Evolutionary conservation across 2,797 vertebrate species (phyloP).

Genomic region (Phataginus tricuspis): DNA sequence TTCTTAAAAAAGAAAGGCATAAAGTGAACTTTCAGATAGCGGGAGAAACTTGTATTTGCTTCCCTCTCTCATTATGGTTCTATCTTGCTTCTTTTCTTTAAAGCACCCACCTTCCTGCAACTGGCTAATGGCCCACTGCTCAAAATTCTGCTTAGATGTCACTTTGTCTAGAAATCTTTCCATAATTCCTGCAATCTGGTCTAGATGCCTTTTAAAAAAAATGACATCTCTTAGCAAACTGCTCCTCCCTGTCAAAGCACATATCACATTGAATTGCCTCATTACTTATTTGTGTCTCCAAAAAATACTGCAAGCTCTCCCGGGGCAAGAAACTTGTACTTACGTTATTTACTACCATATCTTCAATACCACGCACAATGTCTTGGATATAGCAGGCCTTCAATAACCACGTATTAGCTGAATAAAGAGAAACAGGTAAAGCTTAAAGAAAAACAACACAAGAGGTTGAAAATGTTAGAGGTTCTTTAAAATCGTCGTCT

Average conservation of each 20-base stretch:
- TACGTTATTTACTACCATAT: slow-evolving; percentile 43
- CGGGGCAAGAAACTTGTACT: neutral
- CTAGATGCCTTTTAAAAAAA: neutral
- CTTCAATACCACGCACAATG: neutral
- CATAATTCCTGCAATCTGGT: neutral
- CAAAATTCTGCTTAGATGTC: neutral
- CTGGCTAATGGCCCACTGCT: neutral
- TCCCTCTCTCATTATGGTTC: neutral
- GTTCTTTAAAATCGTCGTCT: slow-evolving; percentile 40
- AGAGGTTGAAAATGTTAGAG: neutral
- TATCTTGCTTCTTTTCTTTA: neutral
- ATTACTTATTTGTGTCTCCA: neutral
- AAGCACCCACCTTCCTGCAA: neutral
- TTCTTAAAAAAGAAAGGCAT: too few species aligned
- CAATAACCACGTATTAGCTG: slow-evolving; percentile 24
- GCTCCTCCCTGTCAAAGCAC: neutral
- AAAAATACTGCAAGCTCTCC: neutral
- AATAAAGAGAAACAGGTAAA: slow-evolving; percentile 29
- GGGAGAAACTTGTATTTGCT: too few species aligned
- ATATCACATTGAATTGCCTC: neutral
- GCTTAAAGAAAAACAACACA: slow-evolving; percentile 10
- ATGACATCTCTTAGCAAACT: neutral
- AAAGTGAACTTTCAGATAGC: too few species aligned
- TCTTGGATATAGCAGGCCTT: neutral
- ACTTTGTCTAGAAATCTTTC: neutral